Conservation (phyloP, 2,888 invertebrate species). For the Cheilosia grossa region DNA sequence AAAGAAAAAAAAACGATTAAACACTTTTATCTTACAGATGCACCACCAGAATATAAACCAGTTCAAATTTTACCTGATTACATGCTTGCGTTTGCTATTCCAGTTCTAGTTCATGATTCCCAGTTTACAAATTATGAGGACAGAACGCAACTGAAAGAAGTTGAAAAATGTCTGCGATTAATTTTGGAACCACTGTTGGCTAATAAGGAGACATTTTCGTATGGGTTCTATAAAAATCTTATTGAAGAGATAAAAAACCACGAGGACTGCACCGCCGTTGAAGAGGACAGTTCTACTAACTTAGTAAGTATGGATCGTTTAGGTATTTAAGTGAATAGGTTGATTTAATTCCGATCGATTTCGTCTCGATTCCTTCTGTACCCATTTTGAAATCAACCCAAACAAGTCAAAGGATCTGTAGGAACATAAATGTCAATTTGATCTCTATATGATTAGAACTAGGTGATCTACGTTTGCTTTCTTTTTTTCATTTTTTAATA, state of each 20-base stretch:
- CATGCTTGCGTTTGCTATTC: constrained; percentile 98
- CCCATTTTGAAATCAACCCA: too few species aligned
- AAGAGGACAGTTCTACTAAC: constrained; percentile 92
- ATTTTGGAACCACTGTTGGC: constrained; percentile 96
- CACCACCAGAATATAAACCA: constrained; percentile 85
- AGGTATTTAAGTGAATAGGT: background rate
- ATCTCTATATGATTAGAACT: too few species aligned
- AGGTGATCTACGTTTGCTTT: too few species aligned
- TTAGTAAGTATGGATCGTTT: constrained; percentile 87
- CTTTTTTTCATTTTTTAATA: too few species aligned
- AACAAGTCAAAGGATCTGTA: too few species aligned
- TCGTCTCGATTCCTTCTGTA: too few species aligned
- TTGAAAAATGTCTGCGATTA: constrained; percentile 96
- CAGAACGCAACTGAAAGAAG: constrained; percentile 88
- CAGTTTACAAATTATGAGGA: constrained; percentile 91
- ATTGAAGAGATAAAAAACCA: constrained; percentile 97
- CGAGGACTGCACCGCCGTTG: constrained; percentile 91
- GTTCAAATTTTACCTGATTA: constrained; percentile 97
- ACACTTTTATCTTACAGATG: constrained; percentile 6
- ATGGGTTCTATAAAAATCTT: constrained; percentile 96
- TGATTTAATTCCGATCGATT: too few species aligned
- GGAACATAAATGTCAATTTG: too few species aligned
- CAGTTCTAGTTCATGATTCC: constrained; percentile 96
- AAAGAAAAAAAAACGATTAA: background rate
- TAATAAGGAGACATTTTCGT: constrained; percentile 96